Conservation (phyloP, 2,113 vertebrate genomes). For the Pycnonotus jocosus region DNA sequence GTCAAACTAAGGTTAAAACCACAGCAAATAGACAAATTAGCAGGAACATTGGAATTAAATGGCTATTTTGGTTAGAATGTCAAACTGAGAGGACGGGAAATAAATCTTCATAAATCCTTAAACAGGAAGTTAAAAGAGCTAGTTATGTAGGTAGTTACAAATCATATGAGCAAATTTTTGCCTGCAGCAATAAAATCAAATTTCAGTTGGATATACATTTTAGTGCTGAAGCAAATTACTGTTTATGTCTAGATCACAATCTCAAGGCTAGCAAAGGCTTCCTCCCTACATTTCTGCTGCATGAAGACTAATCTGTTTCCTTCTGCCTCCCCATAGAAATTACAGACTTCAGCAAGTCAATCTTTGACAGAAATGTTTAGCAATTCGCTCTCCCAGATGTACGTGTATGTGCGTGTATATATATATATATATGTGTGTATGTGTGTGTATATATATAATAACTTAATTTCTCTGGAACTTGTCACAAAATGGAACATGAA, state of each 20-base stretch:
- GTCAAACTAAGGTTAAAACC: slow-evolving; percentile 36
- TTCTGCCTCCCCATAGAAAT: background rate
- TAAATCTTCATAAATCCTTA: slow-evolving; percentile 47
- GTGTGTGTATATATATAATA: fast-evolving
- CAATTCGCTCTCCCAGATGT: background rate
- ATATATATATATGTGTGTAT: fast-evolving
- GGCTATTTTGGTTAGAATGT: slow-evolving; percentile 1
- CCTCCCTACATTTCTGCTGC: background rate
- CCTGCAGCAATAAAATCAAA: slow-evolving; percentile 42
- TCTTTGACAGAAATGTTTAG: background rate
- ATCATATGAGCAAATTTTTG: background rate
- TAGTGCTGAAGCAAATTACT: slow-evolving; percentile 26
- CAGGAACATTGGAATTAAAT: slow-evolving; percentile 3
- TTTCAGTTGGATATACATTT: background rate
- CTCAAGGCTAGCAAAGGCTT: background rate
- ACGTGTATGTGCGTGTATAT: background rate
- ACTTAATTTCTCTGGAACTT: background rate
- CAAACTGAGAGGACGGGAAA: background rate
- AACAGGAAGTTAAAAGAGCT: slow-evolving; percentile 8
- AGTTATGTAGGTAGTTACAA: background rate
- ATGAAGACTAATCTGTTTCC: background rate
- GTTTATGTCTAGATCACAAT: slow-evolving; percentile 60
- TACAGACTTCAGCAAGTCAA: background rate
- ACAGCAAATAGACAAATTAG: slow-evolving; percentile 13
- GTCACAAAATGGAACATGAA: background rate